Percentiles rank a stretch among this genome's conserved stretches.
Conservation (phyloP, 1,140 invertebrate genomes). For the Calycopis cecrops region DNA sequence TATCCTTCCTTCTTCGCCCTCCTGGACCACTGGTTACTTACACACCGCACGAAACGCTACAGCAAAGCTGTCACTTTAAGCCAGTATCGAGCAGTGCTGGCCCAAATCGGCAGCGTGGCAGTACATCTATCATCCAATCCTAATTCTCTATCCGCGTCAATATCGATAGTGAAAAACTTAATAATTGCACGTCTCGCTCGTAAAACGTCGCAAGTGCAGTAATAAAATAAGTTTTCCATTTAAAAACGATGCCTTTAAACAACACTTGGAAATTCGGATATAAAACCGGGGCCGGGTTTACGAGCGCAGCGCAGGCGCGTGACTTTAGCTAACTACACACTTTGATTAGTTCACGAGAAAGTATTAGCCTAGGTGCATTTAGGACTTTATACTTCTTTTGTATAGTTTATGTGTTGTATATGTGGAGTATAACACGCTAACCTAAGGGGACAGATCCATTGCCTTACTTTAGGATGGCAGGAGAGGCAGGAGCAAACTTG, state of each 20-base stretch:
- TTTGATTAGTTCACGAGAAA: slow-evolving; percentile 54
- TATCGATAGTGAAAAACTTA: slow-evolving; percentile 46
- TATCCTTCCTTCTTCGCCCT: too few relatives aligned
- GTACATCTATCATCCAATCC: too few relatives aligned
- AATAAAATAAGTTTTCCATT: slow-evolving; percentile 61
- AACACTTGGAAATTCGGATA: slow-evolving; percentile 45
- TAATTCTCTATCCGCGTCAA: neutral
- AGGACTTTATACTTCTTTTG: slow-evolving; percentile 16
- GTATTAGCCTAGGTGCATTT: slow-evolving; percentile 19
- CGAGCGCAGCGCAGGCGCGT: slow-evolving; percentile 40
- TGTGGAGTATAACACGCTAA: too few relatives aligned
- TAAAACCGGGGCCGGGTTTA: slow-evolving; percentile 44
- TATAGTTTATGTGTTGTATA: too few relatives aligned
- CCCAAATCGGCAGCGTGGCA: too few relatives aligned
- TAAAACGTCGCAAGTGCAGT: slow-evolving; percentile 46
- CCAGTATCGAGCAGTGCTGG: too few relatives aligned
- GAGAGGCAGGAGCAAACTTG: too few relatives aligned
- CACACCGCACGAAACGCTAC: too few relatives aligned
- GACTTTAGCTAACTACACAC: slow-evolving; percentile 48
- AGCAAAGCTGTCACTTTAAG: too few relatives aligned
- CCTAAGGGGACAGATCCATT: too few relatives aligned
- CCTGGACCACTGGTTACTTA: too few relatives aligned
- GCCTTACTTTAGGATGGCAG: too few relatives aligned
- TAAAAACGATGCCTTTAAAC: slow-evolving; percentile 44
- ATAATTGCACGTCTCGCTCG: slow-evolving; percentile 50